phyloP scores from a whole-genome alignment of 2,113 vertebrate species.

The Amblyopsis rosae region DNA sequence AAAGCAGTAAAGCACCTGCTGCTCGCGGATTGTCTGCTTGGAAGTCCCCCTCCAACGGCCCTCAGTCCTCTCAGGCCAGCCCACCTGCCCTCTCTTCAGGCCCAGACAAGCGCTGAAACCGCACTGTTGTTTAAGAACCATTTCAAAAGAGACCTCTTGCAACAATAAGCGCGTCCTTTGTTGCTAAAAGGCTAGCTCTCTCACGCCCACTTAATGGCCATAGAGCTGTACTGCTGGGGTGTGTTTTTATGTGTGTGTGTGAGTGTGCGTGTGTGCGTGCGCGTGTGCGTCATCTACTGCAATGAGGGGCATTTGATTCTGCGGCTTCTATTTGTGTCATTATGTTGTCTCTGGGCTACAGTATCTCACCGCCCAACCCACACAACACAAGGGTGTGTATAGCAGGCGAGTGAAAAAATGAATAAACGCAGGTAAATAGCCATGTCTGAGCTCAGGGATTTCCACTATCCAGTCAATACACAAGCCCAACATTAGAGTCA shows the following conservation, averaged over 20 bases:
- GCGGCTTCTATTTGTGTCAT: neutral
- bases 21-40: slow-evolving; percentile 27
- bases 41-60: slow-evolving; percentile 35
- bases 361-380: neutral
- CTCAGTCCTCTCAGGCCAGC: slow-evolving; percentile 40
- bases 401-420: slow-evolving; percentile 12
- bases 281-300: neutral
- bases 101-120: slow-evolving; percentile 36
- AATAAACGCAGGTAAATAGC: slow-evolving; percentile 56
- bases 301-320: neutral
- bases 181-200: slow-evolving; percentile 52
- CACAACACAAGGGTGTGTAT: slow-evolving; percentile 5
- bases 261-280: neutral
- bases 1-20: slow-evolving; percentile 41
- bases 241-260: slow-evolving; percentile 10
- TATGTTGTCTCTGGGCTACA: neutral
- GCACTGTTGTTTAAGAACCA: slow-evolving; percentile 50
- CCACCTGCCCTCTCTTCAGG: slow-evolving; percentile 49
- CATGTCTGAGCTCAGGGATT: slow-evolving; percentile 59
- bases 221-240: slow-evolving; percentile 27
- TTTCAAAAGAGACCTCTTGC: slow-evolving; percentile 48
- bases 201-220: slow-evolving; percentile 27
- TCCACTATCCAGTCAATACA: slow-evolving; percentile 29
- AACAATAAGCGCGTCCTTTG: slow-evolving; percentile 57
- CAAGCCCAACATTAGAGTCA: slow-evolving; percentile 7